phyloP scores from a whole-genome alignment of 1,140 invertebrate species.

The Nixonia krombeini region DNA sequence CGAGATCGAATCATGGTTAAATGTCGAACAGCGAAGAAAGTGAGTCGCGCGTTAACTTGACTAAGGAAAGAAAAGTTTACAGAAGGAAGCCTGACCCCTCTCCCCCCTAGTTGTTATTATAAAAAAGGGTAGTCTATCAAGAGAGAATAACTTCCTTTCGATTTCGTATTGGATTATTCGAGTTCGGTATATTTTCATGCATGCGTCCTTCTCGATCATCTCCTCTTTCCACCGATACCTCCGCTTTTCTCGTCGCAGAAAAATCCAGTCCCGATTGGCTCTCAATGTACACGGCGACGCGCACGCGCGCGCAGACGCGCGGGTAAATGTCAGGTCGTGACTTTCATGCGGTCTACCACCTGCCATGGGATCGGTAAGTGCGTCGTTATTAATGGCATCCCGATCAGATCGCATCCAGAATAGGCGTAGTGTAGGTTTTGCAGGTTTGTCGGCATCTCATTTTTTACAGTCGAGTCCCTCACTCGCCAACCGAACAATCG shows the following conservation, averaged over 20 bases:
- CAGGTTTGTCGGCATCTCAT: slow-evolving; percentile 40
- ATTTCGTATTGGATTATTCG: too few species aligned
- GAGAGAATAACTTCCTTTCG: too few species aligned
- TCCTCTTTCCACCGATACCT: slow-evolving; percentile 26
- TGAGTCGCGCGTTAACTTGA: too few species aligned
- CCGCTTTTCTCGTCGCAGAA: slow-evolving; percentile 33
- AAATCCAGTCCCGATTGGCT: slow-evolving; percentile 61
- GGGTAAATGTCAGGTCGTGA: slow-evolving; percentile 67
- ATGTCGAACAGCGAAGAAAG: too few species aligned
- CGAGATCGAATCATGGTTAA: too few species aligned
- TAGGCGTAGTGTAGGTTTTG: slow-evolving; percentile 64
- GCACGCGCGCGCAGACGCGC: slow-evolving; percentile 48
- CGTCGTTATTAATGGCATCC: slow-evolving; percentile 67
- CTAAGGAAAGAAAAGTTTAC: too few species aligned
- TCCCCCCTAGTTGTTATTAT: too few species aligned
- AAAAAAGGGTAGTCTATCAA: too few species aligned
- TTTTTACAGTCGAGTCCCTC: slow-evolving; percentile 30
- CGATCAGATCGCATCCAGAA: slow-evolving; percentile 65
- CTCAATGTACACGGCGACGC: slow-evolving; percentile 49
- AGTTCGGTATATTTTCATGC: too few species aligned
- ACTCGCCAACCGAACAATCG: slow-evolving; percentile 23
- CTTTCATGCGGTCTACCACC: slow-evolving; percentile 67
- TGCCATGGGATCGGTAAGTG: slow-evolving; percentile 66
- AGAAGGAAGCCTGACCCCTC: too few species aligned
- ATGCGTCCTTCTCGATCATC: slow-evolving; percentile 24